Conservation (phyloP, 2,888 invertebrate genomes). For the Apodemia mormo region DNA sequence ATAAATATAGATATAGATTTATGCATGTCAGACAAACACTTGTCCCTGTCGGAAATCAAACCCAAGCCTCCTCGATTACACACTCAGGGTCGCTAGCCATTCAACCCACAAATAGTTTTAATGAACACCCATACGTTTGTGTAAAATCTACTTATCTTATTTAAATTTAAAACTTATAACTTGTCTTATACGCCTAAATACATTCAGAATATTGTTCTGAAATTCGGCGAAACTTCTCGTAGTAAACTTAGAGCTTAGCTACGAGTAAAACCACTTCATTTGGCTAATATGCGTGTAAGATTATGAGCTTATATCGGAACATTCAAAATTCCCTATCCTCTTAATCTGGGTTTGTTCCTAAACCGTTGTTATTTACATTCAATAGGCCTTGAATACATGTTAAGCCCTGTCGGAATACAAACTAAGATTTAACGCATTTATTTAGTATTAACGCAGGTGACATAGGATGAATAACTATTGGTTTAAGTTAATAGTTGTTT, state of each 20-base stretch:
- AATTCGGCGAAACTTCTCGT: background rate
- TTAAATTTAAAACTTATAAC: too few species aligned
- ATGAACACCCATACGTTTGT: too few species aligned
- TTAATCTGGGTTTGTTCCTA: slow-evolving; percentile 2
- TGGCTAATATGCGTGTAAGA: slow-evolving; percentile 3
- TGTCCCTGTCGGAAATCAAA: too few species aligned
- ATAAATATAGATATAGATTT: too few species aligned
- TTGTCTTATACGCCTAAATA: too few species aligned
- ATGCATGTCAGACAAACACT: too few species aligned
- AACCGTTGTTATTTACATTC: slow-evolving; percentile 5
- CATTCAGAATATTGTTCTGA: too few species aligned
- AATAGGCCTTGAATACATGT: slow-evolving; percentile 10
- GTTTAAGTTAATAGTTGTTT: too few species aligned
- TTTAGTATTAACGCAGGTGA: background rate
- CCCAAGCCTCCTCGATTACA: too few species aligned
- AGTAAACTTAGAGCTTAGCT: background rate
- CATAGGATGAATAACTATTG: background rate
- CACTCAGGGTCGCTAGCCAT: too few species aligned
- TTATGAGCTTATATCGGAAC: slow-evolving; percentile 8
- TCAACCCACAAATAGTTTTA: too few species aligned
- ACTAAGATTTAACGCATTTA: slow-evolving; percentile 6
- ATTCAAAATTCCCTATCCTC: slow-evolving; percentile 1
- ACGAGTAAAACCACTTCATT: slow-evolving; percentile 15
- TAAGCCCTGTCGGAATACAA: background rate
- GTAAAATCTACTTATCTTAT: too few species aligned